Evolutionary conservation across 2,888 invertebrate species (phyloP).

Genomic region (Itoplectis maculator): DNA sequence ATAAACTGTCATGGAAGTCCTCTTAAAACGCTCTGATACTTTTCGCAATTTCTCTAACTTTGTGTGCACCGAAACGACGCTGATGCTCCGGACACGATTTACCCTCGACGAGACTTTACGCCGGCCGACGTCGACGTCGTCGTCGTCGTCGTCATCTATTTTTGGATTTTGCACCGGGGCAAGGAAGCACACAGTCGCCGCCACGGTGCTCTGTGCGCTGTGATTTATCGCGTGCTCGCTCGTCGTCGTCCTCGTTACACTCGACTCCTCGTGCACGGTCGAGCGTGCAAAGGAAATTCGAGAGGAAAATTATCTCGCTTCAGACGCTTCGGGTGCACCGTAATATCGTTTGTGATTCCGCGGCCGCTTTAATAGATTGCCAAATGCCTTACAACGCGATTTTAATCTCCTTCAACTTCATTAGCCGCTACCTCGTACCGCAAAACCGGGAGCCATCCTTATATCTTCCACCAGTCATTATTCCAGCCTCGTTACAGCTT

Average conservation of each 20-base stretch:
- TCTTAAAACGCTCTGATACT: conserved; percentile 10
- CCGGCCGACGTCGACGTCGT: conserved; percentile 4
- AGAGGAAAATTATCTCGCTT: conserved; percentile 50
- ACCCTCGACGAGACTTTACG: conserved; percentile 22
- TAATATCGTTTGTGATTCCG: conserved; percentile 8
- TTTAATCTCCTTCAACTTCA: conserved; percentile 9
- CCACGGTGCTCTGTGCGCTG: conserved; percentile 18
- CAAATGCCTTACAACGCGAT: conserved; percentile 14
- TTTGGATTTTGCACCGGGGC: conserved; percentile 51
- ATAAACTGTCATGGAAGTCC: background rate
- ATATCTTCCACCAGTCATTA: conserved; percentile 12
- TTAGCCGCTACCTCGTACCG: conserved; percentile 1
- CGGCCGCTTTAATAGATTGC: background rate
- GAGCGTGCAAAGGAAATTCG: conserved; percentile 45
- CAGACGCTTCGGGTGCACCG: conserved; percentile 5
- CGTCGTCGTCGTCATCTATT: conserved; percentile 52
- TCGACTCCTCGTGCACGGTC: conserved; percentile 45
- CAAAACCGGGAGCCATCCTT: background rate
- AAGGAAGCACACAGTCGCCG: conserved; percentile 35
- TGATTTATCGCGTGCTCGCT: conserved; percentile 60
- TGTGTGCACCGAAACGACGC: conserved; percentile 1
- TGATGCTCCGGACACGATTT: conserved; percentile 33
- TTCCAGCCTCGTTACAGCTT: conserved; percentile 3
- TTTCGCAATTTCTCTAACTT: background rate
- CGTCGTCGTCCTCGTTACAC: conserved; percentile 57